phyloP scores from a whole-genome alignment of 2,888 invertebrate species.

The Plagiodera versicolora region DNA sequence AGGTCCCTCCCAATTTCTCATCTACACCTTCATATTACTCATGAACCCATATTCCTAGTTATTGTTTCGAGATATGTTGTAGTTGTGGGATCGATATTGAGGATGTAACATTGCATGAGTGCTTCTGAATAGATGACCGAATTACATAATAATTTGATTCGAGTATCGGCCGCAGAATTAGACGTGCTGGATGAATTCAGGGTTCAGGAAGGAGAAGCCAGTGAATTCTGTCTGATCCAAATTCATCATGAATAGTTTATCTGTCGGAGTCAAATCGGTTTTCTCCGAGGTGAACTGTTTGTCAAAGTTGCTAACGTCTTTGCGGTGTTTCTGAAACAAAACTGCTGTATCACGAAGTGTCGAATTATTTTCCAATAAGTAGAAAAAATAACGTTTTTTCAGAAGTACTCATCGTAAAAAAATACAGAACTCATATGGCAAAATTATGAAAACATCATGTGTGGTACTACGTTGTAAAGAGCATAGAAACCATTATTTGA shows the following conservation, averaged over 20 bases:
- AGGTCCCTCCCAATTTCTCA: not conserved
- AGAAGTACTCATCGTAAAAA: no score
- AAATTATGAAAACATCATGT: no score
- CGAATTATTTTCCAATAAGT: no score
- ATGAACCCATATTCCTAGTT: not conserved
- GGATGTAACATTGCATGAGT: not conserved
- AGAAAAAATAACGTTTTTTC: no score
- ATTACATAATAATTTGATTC: conserved; percentile 31
- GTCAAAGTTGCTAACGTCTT: conserved; percentile 99
- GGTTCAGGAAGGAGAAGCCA: conserved; percentile 98
- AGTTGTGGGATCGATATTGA: not conserved
- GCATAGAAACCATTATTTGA: no score
- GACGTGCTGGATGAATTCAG: conserved; percentile 94
- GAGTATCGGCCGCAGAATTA: conserved; percentile 55
- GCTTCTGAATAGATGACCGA: conserved; percentile 25
- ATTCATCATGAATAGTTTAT: conserved; percentile 99
- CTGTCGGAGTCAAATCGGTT: conserved; percentile 98
- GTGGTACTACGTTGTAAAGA: no score
- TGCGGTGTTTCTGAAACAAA: conserved; percentile 89
- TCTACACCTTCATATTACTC: conserved; percentile 3
- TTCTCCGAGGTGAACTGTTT: conserved; percentile 98
- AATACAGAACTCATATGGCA: no score
- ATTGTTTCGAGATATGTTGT: conserved; percentile 19
- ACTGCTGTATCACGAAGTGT: no score
- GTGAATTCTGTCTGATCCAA: conserved; percentile 98